phyloP scores from a whole-genome alignment of 2,113 vertebrate genomes.

The Clarias batrachus region DNA sequence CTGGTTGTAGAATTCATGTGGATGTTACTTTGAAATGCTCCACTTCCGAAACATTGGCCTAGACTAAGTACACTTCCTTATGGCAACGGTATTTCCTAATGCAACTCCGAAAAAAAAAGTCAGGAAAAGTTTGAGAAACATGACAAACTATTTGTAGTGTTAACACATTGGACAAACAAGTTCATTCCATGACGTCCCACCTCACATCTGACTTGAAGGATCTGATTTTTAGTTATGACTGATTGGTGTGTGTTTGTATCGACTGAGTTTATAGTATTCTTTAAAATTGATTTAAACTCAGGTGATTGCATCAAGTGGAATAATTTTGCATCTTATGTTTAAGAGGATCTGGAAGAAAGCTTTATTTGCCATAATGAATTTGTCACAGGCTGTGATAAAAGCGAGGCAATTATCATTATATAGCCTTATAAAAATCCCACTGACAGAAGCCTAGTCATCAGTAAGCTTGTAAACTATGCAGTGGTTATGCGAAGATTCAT shows the following conservation, averaged over 20 bases:
- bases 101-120: no score
- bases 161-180: no score
- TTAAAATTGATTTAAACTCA: background rate
- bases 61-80: no score
- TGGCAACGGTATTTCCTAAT: no score
- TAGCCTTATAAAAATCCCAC: background rate
- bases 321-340: background rate
- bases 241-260: background rate
- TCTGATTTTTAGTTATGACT: background rate
- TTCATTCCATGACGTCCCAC: no score
- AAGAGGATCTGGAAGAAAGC: background rate
- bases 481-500: slow-evolving; percentile 26
- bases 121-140: no score
- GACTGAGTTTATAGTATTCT: background rate
- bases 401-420: background rate
- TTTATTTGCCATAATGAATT: background rate
- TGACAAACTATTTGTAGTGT: no score
- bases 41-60: no score
- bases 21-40: no score
- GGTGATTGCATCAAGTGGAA: background rate
- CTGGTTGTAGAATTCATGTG: no score
- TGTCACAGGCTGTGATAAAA: background rate
- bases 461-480: background rate
- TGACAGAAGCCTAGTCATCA: slow-evolving; percentile 15
- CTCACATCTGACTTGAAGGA: no score